A percentile compares a stretch with the other conserved stretches of the same genome.
phyloP scores from a whole-genome alignment of 2,888 invertebrate species.

The Deilephila porcellus region DNA sequence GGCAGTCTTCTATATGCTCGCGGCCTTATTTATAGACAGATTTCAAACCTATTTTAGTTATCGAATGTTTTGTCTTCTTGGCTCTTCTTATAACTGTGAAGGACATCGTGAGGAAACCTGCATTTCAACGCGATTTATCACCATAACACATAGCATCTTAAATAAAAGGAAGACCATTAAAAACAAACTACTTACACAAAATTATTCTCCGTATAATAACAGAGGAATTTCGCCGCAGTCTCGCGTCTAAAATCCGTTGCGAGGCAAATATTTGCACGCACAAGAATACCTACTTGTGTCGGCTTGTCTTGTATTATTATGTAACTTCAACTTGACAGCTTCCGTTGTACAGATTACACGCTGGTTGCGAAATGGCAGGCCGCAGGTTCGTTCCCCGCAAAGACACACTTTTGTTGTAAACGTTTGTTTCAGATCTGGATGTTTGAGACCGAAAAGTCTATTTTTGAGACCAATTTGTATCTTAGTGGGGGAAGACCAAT shows the following conservation, averaged over 20 bases:
- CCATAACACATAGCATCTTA: no score
- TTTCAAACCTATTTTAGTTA: no score
- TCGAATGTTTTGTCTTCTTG: no score
- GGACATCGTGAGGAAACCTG: no score
- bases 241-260: neutral
- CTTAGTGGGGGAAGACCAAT: neutral
- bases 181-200: neutral
- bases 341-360: neutral
- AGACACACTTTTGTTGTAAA: neutral
- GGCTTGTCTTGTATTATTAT: neutral
- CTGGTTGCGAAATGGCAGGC: neutral
- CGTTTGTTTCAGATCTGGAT: no score
- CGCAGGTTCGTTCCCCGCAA: neutral
- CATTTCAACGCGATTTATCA: no score
- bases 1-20: no score
- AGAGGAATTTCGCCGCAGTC: neutral
- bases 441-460: neutral
- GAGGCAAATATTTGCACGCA: conserved; percentile 3
- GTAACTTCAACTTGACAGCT: neutral
- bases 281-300: neutral
- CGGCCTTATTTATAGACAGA: no score
- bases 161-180: no score
- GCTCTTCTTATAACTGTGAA: no score
- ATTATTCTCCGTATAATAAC: conserved; percentile 8
- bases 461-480: neutral